phyloP scores from a whole-genome alignment of 2,113 vertebrate species.

The Mesembrinibis cayennensis region DNA sequence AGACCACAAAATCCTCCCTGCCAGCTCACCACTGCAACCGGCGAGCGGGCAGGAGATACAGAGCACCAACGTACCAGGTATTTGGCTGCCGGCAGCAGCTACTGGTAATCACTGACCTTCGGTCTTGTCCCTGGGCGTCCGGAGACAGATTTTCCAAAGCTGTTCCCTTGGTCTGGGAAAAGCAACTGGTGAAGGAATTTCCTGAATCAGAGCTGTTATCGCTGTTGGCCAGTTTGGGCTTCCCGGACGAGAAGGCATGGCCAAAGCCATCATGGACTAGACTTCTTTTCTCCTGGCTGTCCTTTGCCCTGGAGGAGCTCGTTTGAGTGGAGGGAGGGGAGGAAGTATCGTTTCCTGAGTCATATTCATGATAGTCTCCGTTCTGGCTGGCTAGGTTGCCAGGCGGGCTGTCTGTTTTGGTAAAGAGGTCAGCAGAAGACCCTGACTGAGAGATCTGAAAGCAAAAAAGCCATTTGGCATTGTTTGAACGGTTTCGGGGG shows the following conservation, averaged over 20 bases:
- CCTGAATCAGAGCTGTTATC: slow-evolving; percentile 94
- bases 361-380: slow-evolving; percentile 87
- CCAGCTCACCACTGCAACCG: not conserved
- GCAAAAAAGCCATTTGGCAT: slow-evolving; percentile 84
- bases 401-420: slow-evolving; percentile 78
- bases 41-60: not conserved
- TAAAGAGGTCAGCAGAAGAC: slow-evolving; percentile 81
- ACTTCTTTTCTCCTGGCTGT: slow-evolving; percentile 75
- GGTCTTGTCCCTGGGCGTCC: slow-evolving; percentile 64
- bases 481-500: slow-evolving; percentile 57
- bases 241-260: slow-evolving; percentile 74
- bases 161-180: slow-evolving; percentile 84
- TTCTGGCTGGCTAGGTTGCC: slow-evolving; percentile 71
- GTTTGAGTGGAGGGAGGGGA: slow-evolving; percentile 92
- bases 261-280: slow-evolving; percentile 61
- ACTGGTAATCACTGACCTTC: slow-evolving; percentile 72
- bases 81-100: slow-evolving; percentile 42
- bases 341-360: slow-evolving; percentile 96
- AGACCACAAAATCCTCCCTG: slow-evolving; percentile 38
- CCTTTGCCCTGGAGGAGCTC: slow-evolving; percentile 80
- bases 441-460: slow-evolving; percentile 90
- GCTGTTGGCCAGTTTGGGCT: slow-evolving; percentile 77
- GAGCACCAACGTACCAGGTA: not conserved
- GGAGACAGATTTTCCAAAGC: slow-evolving; percentile 74
- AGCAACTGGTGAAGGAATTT: slow-evolving; percentile 94